Conservation (phyloP, 2,797 vertebrate species). For the Galagoides demidoff region DNA sequence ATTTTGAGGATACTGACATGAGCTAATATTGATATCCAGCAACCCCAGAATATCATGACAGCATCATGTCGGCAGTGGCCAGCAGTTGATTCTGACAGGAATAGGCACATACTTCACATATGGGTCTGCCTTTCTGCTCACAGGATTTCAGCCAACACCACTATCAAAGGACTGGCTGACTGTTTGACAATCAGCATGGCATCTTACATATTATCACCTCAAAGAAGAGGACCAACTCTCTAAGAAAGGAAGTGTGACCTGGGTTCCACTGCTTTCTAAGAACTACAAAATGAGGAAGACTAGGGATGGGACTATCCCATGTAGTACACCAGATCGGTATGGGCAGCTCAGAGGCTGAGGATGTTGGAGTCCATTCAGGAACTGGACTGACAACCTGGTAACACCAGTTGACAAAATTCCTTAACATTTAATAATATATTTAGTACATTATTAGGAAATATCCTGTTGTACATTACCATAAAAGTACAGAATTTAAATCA, state of each 20-base stretch:
- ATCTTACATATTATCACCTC: background rate
- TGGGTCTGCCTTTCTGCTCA: no score
- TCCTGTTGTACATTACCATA: background rate
- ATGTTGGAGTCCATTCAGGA: no score
- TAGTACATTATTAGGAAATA: background rate
- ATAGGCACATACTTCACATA: background rate
- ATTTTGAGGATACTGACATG: background rate
- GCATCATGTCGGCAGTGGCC: background rate
- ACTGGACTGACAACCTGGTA: background rate
- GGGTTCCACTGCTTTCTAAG: background rate
- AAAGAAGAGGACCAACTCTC: background rate
- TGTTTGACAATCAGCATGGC: background rate
- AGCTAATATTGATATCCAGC: background rate
- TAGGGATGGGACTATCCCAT: no score
- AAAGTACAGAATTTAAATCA: background rate
- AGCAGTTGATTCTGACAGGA: background rate
- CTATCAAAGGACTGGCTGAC: background rate
- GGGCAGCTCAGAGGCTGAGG: no score
- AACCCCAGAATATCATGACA: background rate
- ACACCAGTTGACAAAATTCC: background rate
- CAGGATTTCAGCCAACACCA: background rate
- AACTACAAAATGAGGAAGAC: background rate
- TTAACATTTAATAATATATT: background rate
- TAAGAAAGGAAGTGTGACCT: background rate
- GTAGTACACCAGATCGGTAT: no score